These are phyloP conservation scores for Lutjanus argentimaculatus DNA, from an alignment of 2,797 vertebrate genomes.

Conservation along the genomic window DNA sequence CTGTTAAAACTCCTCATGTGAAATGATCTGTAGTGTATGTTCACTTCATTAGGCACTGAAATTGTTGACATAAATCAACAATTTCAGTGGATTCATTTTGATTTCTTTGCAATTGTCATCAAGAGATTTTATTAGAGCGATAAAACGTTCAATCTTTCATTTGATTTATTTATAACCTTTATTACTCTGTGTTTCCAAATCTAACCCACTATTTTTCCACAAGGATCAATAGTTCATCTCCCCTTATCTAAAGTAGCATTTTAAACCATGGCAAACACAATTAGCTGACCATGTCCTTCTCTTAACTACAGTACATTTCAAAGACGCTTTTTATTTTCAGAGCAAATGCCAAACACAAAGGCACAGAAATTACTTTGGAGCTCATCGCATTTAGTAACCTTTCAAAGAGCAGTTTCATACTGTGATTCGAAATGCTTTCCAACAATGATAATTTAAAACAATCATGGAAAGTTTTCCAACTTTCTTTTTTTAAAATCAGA, in stretches of 20 bases:
- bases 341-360: constrained; percentile 29
- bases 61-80: background rate
- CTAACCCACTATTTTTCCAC: background rate
- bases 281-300: constrained; percentile 1
- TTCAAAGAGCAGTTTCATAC: background rate
- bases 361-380: constrained; percentile 5
- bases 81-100: background rate
- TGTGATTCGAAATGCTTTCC: constrained; percentile 24
- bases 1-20: background rate
- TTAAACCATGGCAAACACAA: constrained; percentile 26
- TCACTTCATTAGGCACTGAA: background rate
- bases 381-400: constrained; percentile 15
- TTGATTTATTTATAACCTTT: constrained; percentile 1
- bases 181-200: background rate
- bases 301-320: background rate
- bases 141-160: background rate
- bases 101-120: background rate
- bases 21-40: background rate
- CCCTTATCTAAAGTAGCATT: constrained; percentile 21
- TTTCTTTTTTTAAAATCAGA: background rate
- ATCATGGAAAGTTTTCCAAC: background rate
- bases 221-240: constrained; percentile 46
- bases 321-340: background rate
- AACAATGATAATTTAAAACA: background rate
- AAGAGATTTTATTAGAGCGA: background rate